Evolutionary conservation across 1,140 invertebrate genomes (phyloP), one percentile per base, ranked within the genome.

Genomic region (Drosophila repleta): DNA sequence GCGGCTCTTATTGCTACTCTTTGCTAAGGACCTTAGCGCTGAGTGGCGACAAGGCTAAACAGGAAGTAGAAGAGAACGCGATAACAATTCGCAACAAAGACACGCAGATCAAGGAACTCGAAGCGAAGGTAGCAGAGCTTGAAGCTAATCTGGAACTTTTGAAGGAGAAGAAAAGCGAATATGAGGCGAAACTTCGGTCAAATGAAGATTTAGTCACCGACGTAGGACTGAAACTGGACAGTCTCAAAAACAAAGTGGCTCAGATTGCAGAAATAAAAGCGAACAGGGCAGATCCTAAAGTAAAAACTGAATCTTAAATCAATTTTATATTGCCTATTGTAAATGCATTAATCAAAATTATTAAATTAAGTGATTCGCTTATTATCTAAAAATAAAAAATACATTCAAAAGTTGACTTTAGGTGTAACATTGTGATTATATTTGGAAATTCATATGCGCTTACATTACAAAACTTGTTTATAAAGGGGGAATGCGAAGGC

Each of bases 391-490:
- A 15, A 46, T 60, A 24, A 6, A 62, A 29, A 35, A 17, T 13
- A 24, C 4, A 49, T 3, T 7, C 20, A 20, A 20, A 5, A 26
- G 8, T 39, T 37, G 32, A 45, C 11, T 46, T 26, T 41, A 17
- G 29, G 21, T 24, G 20, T 49, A 87, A 77, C 78, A 76, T 77
- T 74, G 64, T 52, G 60, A 65, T 62, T 69, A 73, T 73, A 68
- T 73, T 73, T 67, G 7, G 35, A 65, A 32, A 67, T 79, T 76
- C 53, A 62, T 76, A 66, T 49, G 65, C 58, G 43, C 57, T 74
- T 78, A 82, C 55, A 63, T 65, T 74, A 87, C 56, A 67, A 87
- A 85, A 82, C 58, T 60, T 72, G 72, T 64, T 69, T 70, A 58
- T 53, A 65, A 80, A 84, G 68, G 79, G 57, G 73, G 63, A 76